Evolutionary conservation across 2,888 invertebrate genomes (phyloP), one percentile per base, ranked within the genome.

Genomic region (Arge pagana): DNA sequence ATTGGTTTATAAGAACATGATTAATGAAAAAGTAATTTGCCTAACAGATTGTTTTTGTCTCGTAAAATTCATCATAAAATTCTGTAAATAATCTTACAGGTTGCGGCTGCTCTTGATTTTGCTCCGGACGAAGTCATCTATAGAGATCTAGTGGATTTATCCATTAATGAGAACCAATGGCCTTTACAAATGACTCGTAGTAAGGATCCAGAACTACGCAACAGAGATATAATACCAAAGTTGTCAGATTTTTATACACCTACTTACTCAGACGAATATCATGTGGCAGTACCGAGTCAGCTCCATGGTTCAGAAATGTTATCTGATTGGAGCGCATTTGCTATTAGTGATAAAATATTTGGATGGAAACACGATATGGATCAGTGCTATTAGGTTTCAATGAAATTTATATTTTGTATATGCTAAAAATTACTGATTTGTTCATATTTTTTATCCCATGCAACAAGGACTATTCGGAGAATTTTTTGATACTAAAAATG

Each of bases 131-230:
- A 74, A 53, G 54, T 57, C n/a, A 60, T 74, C 40, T 75, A 65
- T 24, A 70, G 65, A 51, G 64, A 73, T 51, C 61, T 75, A 8
- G 61, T 75, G 4, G 63, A 71, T 42, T 53, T 75, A 8, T 65
- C 63, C 7, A 42, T 73, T 23, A 66, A 71, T 43, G 71, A 74
- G 13, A 61, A 66, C 39, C 64, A 68, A 53, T 54, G 72, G 3
- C 68, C 71, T n/a, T 36, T 48, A 15, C 60, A 63, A 57, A 4
- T 74, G 19, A 67, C 56, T 3, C 63, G 74, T 2, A 73, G 65
- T 40, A 73, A 68, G 43, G 72, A 71, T 62, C 74, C 74, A 10
- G 67, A 69, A 31, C 72, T 71, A 23, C 54, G 71, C 28, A 61
- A 66, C 48, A 67, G 57, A 43, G 74, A 74, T 48, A 37, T 65